Evolutionary conservation across 1,140 invertebrate species (phyloP).

Genomic region (Polypedilum pembai): DNA sequence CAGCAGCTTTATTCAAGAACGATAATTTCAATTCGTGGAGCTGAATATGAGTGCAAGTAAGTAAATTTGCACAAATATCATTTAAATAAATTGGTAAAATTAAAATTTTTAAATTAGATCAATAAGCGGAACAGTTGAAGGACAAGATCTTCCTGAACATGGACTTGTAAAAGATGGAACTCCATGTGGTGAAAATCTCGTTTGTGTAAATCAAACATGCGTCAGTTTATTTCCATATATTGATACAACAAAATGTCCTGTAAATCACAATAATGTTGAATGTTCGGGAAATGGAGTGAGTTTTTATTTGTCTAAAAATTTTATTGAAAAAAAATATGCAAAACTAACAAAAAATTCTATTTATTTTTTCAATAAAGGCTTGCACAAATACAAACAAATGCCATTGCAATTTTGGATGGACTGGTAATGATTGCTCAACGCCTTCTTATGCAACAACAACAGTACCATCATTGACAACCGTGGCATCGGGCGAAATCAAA

Average conservation of each 20-base stretch:
- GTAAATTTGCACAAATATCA: conserved; percentile 41
- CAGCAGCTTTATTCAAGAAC: conserved; percentile 75
- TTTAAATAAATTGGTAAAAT: conserved; percentile 29
- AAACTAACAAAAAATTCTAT: conserved; percentile 27
- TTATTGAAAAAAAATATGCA: neutral
- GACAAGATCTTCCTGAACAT: conserved; percentile 56
- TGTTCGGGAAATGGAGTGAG: conserved; percentile 91
- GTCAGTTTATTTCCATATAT: conserved; percentile 71
- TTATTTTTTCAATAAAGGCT: conserved; percentile 50
- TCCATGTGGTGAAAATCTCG: conserved; percentile 81
- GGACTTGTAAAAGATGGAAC: conserved; percentile 83
- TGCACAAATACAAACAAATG: conserved; percentile 92
- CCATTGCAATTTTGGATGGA: conserved; percentile 83
- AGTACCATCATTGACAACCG: conserved; percentile 35
- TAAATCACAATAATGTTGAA: conserved; percentile 75
- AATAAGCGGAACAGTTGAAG: conserved; percentile 57
- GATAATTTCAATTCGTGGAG: conserved; percentile 74
- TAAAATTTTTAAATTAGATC: conserved; percentile 47
- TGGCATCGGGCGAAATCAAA: conserved; percentile 45
- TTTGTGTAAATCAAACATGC: conserved; percentile 91
- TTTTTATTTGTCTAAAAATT: conserved; percentile 33
- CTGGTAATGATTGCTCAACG: conserved; percentile 78
- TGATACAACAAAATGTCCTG: conserved; percentile 78
- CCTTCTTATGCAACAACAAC: conserved; percentile 43
- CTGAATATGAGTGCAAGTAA: conserved; percentile 89